Base-by-base conservation (phyloP, 2,797 vertebrate species). In the Psittacula derbiana region DNA sequence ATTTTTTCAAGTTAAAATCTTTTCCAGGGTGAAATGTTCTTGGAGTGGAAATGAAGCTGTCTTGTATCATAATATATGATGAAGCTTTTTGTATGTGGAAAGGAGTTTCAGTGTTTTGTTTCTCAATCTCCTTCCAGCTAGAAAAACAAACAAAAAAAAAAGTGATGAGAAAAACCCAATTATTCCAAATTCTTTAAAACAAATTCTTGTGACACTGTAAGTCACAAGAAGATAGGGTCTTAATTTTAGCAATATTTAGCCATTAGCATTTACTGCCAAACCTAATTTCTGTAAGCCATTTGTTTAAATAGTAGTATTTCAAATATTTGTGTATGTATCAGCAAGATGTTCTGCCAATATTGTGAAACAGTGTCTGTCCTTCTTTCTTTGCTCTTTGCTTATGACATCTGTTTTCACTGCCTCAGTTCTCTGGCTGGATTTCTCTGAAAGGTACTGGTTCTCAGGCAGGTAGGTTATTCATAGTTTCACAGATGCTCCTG, bases 401-500 rank as follows among this genome's bases (percentile, higher is more conserved):
- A 53, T 92, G 88, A 43, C 66, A 83, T 49, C 70, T 95, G 12
- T 91, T 95, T 75, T 80, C 69, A 86, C 90, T 91, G 64, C 72
- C 67, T 93, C 86, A 88, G 44, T 92, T 96, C 90, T 95, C 50
- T 94, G 73, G 57, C 87, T 96, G 83, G 79, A 57, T 92, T 44
- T 95, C 49, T 93, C 53, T 94, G 55, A 88, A 93, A 96, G 84
- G 62, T 80, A 50, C 52, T 25, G 31, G 38, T 96, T 95, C 88
- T 65, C 46, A 90, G 83, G 70, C 50, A 90, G 87, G 74, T 93
- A 55, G 72, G 80, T 94, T 89, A 33, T 90, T 80, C 78, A 66
- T 50, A 95, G 75, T 97, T 90, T 92, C 74, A 84, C 86, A 95
- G 81, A 71, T 96, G 75, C 49, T 95, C 33, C 50, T 81, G 49